These are phyloP conservation scores for Athalia circularis DNA, from an alignment of 2,888 invertebrate genomes.

Conservation along the genomic window DNA sequence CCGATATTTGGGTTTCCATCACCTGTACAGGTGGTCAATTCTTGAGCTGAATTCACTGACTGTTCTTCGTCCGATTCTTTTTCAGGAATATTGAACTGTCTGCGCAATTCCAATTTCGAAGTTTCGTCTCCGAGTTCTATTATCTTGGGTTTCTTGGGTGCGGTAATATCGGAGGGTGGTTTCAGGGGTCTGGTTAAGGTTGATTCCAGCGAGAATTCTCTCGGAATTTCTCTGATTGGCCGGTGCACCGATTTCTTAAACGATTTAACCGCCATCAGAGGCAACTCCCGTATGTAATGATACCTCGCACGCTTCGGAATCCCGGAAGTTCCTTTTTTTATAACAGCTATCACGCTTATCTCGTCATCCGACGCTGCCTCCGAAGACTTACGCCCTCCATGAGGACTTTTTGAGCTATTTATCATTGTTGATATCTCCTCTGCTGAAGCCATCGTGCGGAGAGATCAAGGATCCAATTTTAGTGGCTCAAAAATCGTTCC, in stretches of 20 bases:
- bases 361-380: conserved; percentile 43
- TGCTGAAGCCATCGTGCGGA: neutral
- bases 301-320: conserved; percentile 40
- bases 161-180: neutral
- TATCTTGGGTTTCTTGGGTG: conserved; percentile 48
- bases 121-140: conserved; percentile 60
- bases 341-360: conserved; percentile 53
- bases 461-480: neutral
- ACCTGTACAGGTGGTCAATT: neutral
- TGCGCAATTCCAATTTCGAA: conserved; percentile 60
- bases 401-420: neutral
- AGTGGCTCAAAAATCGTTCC: too few species aligned
- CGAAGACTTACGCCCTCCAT: neutral
- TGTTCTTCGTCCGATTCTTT: conserved; percentile 28
- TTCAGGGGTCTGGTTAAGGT: neutral
- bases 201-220: too few species aligned
- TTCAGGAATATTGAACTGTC: conserved; percentile 55
- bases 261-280: conserved; percentile 9
- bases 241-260: conserved; percentile 9
- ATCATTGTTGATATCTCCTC: neutral
- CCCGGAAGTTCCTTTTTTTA: conserved; percentile 47
- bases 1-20: conserved; percentile 51
- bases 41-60: neutral
- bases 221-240: conserved; percentile 11
- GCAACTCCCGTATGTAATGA: conserved; percentile 40